These are phyloP conservation scores for Allacma fusca DNA, from an alignment of 2,888 invertebrate genomes.

Conservation along the genomic window DNA sequence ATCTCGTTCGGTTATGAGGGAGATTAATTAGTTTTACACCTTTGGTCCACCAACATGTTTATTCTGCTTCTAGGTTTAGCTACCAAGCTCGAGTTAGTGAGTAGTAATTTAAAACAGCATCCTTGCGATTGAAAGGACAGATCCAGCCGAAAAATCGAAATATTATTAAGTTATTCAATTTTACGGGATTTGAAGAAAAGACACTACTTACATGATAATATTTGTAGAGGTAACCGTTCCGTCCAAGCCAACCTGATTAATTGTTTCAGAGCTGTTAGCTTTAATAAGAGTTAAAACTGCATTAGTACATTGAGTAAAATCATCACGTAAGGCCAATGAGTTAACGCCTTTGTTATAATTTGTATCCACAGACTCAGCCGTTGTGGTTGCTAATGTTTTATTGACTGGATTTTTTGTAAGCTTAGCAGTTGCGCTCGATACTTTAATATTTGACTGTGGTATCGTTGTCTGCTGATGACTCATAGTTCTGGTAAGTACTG, in stretches of 20 bases:
- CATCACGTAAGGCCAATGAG: not conserved
- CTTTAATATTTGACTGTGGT: not conserved
- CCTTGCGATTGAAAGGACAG: too few relatives aligned
- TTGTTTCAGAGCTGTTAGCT: constrained; percentile 18
- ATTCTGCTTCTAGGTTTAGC: too few relatives aligned
- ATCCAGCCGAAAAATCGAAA: too few relatives aligned
- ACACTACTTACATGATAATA: constrained; percentile 22
- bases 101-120: too few relatives aligned
- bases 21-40: too few relatives aligned
- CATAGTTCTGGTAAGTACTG: not conserved
- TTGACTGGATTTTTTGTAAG: not conserved
- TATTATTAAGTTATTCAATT: too few relatives aligned
- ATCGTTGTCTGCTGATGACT: not conserved
- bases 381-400: not conserved
- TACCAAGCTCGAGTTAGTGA: too few relatives aligned
- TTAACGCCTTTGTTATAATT: constrained; percentile 2
- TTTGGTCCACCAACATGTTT: too few relatives aligned
- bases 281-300: constrained; percentile 16
- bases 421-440: not conserved
- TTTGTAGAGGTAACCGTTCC: not conserved
- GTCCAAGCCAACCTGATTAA: constrained; percentile 8
- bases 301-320: not conserved
- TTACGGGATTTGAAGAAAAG: not conserved
- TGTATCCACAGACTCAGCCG: not conserved
- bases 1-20: too few relatives aligned